Evolutionary conservation across 2,888 invertebrate species (phyloP).

Genomic region (Drosophila emarginata): DNA sequence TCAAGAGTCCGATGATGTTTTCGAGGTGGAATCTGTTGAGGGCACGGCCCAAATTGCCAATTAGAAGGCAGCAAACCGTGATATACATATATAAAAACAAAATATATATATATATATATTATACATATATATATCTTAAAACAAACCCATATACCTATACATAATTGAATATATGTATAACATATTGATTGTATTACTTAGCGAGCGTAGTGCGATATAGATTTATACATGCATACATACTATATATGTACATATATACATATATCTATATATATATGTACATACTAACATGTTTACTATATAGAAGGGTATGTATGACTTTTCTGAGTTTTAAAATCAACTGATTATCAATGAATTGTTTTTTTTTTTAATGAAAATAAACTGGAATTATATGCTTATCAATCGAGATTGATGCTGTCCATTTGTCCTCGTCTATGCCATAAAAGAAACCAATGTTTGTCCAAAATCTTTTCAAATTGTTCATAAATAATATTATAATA

Average conservation of each 20-base stretch:
- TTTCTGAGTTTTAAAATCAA: not conserved
- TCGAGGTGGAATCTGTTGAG: conserved; percentile 53
- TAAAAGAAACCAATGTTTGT: not conserved
- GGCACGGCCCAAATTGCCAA: conserved; percentile 32
- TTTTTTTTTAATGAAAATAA: not conserved
- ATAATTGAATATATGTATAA: conserved; percentile 6
- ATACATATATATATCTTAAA: conserved; percentile 42
- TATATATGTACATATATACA: not conserved
- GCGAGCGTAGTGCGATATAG: conserved; percentile 1
- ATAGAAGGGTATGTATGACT: not conserved
- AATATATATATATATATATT: conserved; percentile 37
- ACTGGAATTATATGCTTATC: not conserved
- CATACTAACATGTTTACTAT: not conserved
- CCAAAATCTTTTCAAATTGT: conserved; percentile 5
- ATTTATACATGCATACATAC: not conserved
- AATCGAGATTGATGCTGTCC: conserved; percentile 2
- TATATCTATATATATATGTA: not conserved
- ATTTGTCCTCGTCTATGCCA: not conserved
- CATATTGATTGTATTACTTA: conserved; percentile 5
- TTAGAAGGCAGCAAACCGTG: conserved; percentile 72
- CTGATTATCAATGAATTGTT: not conserved
- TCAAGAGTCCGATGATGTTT: conserved; percentile 62
- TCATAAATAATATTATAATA: not conserved
- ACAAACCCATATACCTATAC: conserved; percentile 11
- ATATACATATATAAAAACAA: conserved; percentile 61